Evolutionary conservation across 2,888 invertebrate species (phyloP).

Genomic region (Dicyrtomina minuta): DNA sequence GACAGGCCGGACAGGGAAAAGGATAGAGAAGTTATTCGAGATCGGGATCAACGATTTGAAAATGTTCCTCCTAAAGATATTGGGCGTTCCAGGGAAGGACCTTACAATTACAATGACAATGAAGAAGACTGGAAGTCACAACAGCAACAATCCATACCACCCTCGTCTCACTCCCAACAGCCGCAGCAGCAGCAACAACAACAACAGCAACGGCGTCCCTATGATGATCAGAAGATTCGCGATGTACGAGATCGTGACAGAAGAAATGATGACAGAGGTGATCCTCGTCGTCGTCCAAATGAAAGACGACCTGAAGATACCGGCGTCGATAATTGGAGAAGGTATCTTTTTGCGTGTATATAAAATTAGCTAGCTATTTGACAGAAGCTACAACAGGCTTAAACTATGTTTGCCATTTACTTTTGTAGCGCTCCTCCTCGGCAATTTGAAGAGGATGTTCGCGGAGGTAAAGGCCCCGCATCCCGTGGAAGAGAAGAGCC

Average conservation of each 20-base stretch:
- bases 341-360: constrained; percentile 34
- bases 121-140: constrained; percentile 25
- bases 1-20: constrained; percentile 16
- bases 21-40: not conserved
- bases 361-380: not conserved
- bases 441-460: constrained; percentile 45
- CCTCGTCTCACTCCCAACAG: not conserved
- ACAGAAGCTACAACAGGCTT: not conserved
- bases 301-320: constrained; percentile 18
- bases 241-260: constrained; percentile 34
- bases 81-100: constrained; percentile 13
- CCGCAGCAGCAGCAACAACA: not conserved
- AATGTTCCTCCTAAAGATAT: constrained; percentile 20
- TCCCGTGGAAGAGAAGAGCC: constrained; percentile 31
- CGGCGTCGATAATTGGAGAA: constrained; percentile 48
- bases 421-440: not conserved
- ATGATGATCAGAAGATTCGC: constrained; percentile 6
- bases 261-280: constrained; percentile 18
- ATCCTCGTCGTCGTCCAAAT: not conserved
- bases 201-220: constrained; percentile 13
- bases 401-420: not conserved
- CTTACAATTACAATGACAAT: constrained; percentile 20
- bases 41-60: not conserved
- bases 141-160: constrained; percentile 16
- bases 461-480: constrained; percentile 35